Base-by-base conservation (phyloP, 2,113 vertebrate genomes). In the Cathartes aura region DNA sequence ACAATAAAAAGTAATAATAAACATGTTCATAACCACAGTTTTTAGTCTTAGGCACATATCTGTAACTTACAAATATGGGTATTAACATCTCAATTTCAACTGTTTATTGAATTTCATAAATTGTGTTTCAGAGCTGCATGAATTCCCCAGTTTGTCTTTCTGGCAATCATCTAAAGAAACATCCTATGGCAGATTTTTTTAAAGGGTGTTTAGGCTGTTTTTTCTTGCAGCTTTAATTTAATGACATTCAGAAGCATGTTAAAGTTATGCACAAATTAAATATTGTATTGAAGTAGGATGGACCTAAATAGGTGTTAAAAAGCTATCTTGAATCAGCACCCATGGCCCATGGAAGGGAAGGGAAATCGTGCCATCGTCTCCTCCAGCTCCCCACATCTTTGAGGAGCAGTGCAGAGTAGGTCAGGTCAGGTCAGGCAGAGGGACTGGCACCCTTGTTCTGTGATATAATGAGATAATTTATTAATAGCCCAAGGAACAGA, bases 361-460 rank as follows among this genome's bases (percentile, higher is more conserved):
- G 14, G 9, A 59, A 53, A 30, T 62, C 18, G 23, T 24, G 15
- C 20, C 27, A 30, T 48, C 17, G 17, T 36, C 11, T 64, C 15
- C 32, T 55, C 45, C 64, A 48, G 53, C 18, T 59, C 14, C 11
- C 16, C 13, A 48, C 0, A 1, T 40, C 15, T 73, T 42, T 58
- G 60, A 79, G 16, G 3, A 62, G 10, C 24, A 32, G 15, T 36
- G 50, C 27, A 75, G 50, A 50, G 34, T 1, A 0, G 24, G 3
- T 34, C n/a, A 26, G 21, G 10, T 27, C 32, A 78, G 34, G 21
- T 30, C 12, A 70, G 34, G 27, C 8, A 64, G 38, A 38, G 8
- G 21, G 13, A 42, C 11, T 1, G 0, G 6, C 22, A 26, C 11
- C 3, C 8, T 56, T 0, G 0, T 45, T 79, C 55, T 62, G 15